Conservation (phyloP, 2,888 invertebrate genomes). For the Anthophora plumipes region DNA sequence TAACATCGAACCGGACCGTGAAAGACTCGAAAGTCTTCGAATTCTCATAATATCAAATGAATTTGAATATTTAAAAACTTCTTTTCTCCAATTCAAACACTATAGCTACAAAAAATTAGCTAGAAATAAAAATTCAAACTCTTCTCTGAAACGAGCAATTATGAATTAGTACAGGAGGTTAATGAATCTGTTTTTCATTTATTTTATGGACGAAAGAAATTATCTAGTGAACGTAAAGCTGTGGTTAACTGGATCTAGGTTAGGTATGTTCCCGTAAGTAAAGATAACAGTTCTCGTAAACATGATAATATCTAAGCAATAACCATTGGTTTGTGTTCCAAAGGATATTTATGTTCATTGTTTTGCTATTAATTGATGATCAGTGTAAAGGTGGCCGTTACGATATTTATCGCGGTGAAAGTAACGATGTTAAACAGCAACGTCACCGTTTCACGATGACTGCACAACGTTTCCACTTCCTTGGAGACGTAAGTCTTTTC, state of each 20-base stretch:
- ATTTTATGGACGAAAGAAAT: background rate
- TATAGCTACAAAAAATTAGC: too few relatives aligned
- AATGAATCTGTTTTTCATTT: background rate
- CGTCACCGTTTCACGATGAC: background rate
- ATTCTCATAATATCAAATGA: too few relatives aligned
- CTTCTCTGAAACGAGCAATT: too few relatives aligned
- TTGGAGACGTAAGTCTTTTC: background rate
- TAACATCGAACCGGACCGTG: too few relatives aligned
- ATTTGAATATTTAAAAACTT: too few relatives aligned
- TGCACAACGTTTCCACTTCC: conserved; percentile 12
- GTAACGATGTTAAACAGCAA: background rate
- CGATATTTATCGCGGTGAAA: conserved; percentile 14
- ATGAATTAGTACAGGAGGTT: too few relatives aligned
- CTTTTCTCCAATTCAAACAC: too few relatives aligned
- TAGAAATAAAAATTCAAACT: too few relatives aligned
- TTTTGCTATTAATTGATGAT: conserved; percentile 6
- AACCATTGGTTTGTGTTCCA: background rate
- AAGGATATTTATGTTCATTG: conserved; percentile 15
- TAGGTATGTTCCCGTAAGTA: background rate
- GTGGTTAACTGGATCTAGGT: background rate
- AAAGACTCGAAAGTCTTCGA: too few relatives aligned
- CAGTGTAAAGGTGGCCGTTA: background rate
- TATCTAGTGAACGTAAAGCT: background rate
- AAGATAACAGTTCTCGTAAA: background rate
- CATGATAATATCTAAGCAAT: background rate